Base-by-base conservation (phyloP, 2,113 vertebrate genomes). In the Cololabis saira region DNA sequence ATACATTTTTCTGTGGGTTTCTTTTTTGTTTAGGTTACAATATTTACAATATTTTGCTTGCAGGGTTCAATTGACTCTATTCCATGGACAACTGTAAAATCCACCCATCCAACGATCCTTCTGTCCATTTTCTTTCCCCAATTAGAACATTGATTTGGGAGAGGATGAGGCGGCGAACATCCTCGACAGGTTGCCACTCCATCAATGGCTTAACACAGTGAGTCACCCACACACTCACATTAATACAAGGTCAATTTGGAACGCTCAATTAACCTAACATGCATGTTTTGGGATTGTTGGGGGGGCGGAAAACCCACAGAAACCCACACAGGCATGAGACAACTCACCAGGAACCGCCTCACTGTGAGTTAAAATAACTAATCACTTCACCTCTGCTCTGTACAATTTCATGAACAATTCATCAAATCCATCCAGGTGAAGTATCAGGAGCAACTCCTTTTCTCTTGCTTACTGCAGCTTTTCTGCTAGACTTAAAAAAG, bases 21-120 rank as follows among this genome's bases (percentile, higher is more conserved):
- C 24, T 27, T 61, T 60, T 60, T 55, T n/a, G 19, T 14, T 54
- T 18, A 30, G 44, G 70, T 83, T 72, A 78, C 69, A 27, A 27
- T 5, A 3, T 27, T 27, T 27, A 27, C 3, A 27, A 3, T 27
- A 27, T 27, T 27, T 48, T 37, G 64, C 55, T 62, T 45, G 41
- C 33, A 62, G 62, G 52, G 74, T 76, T 78, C 49, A 80, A 65
- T 30, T 63, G 6, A 70, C 43, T 12, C 33, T 7, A 24, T 56
- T 72, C 69, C 52, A 57, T 61, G 54, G 61, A 59, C 54, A 62
- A 16, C 22, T 61, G n/a, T 72, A 61, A 68, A 80, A 73, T 52
- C 19, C 58, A 70, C 80, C 74, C 62, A 71, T 81, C 79, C 67
- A 54, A 63, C 56, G 14, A 18, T 37, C 60, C 18, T 7, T 18